Conservation (phyloP, 2,113 vertebrate species). For the Rhea americana region DNA sequence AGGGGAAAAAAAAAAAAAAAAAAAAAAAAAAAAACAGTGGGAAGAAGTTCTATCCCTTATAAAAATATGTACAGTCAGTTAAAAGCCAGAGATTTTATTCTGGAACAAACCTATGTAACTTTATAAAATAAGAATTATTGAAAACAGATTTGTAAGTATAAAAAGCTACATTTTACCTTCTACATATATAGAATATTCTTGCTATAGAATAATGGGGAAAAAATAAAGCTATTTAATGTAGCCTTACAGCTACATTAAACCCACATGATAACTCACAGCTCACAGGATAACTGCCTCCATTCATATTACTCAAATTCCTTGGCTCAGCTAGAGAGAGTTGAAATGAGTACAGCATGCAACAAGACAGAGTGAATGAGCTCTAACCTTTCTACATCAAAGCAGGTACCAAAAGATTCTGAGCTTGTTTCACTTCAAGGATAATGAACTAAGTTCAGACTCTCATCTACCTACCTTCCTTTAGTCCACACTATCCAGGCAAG, state of each 20-base stretch:
- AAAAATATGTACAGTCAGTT: background rate
- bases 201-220: background rate
- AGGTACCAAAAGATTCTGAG: conserved; percentile 43
- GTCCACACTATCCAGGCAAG: background rate
- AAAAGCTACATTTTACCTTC: background rate
- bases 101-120: background rate
- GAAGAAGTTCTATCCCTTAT: background rate
- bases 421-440: conserved; percentile 34
- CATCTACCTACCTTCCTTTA: background rate
- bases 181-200: background rate
- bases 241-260: conserved; percentile 5
- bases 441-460: conserved; percentile 18
- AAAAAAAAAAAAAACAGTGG: background rate
- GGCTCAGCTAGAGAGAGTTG: conserved; percentile 43
- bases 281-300: conserved; percentile 47
- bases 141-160: background rate
- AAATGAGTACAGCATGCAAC: conserved; percentile 45
- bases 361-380: conserved; percentile 33
- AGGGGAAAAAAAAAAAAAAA: background rate
- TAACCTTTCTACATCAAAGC: conserved; percentile 40
- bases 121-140: background rate
- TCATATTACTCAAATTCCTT: conserved; percentile 56
- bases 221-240: background rate
- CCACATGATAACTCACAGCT: too few species aligned
- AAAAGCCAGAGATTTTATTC: conserved; percentile 23